Evolutionary conservation across 2,113 vertebrate species (phyloP).

Genomic region (Heterochromis multidens): DNA sequence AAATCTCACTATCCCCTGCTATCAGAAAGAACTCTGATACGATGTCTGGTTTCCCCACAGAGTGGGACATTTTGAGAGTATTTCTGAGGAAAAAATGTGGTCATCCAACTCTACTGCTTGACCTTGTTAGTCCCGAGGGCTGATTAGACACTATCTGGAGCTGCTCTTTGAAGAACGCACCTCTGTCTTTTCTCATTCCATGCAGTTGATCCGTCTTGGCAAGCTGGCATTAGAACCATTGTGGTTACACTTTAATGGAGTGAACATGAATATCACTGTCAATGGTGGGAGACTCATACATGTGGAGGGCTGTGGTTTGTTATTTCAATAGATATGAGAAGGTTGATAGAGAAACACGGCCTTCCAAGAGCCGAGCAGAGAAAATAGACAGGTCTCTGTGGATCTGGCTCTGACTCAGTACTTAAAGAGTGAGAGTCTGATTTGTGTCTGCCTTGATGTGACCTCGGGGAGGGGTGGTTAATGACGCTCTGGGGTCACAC

Average conservation of each 20-base stretch:
- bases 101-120: constrained; percentile 70
- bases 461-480: constrained; percentile 54
- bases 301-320: constrained; percentile 63
- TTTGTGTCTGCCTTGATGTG: constrained; percentile 59
- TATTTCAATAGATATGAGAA: constrained; percentile 68
- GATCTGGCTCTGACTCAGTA: constrained; percentile 56
- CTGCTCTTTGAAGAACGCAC: constrained; percentile 68
- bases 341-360: constrained; percentile 62
- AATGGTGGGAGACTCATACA: constrained; percentile 53
- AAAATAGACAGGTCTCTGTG: constrained; percentile 69
- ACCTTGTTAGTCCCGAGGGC: constrained; percentile 65
- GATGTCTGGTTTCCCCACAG: constrained; percentile 77
- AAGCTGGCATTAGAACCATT: constrained; percentile 35
- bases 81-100: constrained; percentile 71
- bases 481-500: constrained; percentile 55
- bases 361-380: constrained; percentile 53
- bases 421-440: constrained; percentile 55
- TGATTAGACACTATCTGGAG: constrained; percentile 60
- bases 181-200: constrained; percentile 62
- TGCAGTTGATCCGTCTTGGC: constrained; percentile 65
- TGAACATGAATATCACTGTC: constrained; percentile 66
- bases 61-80: constrained; percentile 76
- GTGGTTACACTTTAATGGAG: constrained; percentile 66
- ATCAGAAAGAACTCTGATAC: constrained; percentile 73
- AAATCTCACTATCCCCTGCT: constrained; percentile 78